A percentile compares a stretch with the other conserved stretches of the same genome.
Evolutionary conservation across 2,888 invertebrate species (phyloP).

Genomic region (Drosophila prostipennis): DNA sequence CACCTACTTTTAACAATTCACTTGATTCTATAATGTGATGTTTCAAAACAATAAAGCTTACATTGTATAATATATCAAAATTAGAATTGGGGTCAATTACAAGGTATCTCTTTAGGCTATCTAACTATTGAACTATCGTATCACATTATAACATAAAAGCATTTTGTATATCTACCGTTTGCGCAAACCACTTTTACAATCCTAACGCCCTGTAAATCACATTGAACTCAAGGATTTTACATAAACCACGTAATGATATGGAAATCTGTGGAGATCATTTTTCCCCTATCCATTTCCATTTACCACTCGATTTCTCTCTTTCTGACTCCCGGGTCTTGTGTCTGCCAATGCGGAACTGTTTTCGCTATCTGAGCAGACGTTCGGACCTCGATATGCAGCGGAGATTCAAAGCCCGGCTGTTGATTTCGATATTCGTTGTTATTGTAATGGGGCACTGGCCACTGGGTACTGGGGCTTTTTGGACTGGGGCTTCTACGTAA

Average conservation of each 20-base stretch:
- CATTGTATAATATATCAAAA: too few species aligned
- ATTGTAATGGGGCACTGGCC: neutral
- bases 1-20: too few species aligned
- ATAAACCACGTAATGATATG: neutral
- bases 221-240: neutral
- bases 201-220: neutral
- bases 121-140: too few species aligned
- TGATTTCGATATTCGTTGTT: conserved; percentile 20
- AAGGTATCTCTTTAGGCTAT: too few species aligned
- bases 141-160: too few species aligned
- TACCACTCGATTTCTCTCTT: neutral
- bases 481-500: conserved; percentile 62
- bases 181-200: too few species aligned
- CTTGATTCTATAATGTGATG: too few species aligned
- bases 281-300: neutral
- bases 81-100: too few species aligned
- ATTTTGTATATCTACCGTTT: too few species aligned
- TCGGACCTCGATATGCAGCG: conserved; percentile 42
- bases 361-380: conserved; percentile 39
- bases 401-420: conserved; percentile 38
- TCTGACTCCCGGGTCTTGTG: conserved; percentile 3
- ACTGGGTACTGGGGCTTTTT: neutral
- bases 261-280: neutral
- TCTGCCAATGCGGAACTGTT: conserved; percentile 49
- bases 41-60: too few species aligned